These are phyloP conservation scores for Callopanchax toddi DNA, from an alignment of 2,113 vertebrate genomes.

Conservation along the genomic window DNA sequence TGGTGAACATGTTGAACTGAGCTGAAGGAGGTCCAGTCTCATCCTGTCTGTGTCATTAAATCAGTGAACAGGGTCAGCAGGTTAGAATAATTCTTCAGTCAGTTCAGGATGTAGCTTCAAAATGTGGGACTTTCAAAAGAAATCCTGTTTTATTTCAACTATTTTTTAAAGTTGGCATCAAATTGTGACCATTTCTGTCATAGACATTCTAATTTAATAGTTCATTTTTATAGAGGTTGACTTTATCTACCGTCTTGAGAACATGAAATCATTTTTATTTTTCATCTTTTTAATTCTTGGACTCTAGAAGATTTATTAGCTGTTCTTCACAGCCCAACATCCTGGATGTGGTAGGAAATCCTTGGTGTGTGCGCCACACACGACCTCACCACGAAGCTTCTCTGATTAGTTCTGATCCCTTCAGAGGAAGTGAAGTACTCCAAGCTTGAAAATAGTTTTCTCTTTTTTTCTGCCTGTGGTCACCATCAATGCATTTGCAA, in stretches of 20 bases:
- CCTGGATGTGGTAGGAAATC: constrained; percentile 20
- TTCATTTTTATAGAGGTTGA: neutral
- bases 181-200: neutral
- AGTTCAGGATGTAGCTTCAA: too few species aligned
- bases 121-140: neutral
- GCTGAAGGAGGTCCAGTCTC: too few species aligned
- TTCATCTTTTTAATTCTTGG: constrained; percentile 3
- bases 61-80: too few species aligned
- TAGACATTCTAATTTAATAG: neutral
- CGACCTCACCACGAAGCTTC: constrained; percentile 12
- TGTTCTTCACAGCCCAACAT: constrained; percentile 24
- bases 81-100: too few species aligned
- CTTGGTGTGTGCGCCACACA: constrained; percentile 13
- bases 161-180: neutral
- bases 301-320: constrained; percentile 5
- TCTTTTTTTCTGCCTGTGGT: constrained; percentile 19
- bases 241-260: neutral
- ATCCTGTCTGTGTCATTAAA: too few species aligned
- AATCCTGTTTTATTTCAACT: neutral
- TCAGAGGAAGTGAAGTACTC: constrained; percentile 27
- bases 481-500: constrained; percentile 59
- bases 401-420: constrained; percentile 39
- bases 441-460: constrained; percentile 8
- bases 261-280: neutral
- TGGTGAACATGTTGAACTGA: too few species aligned